Base-by-base conservation (phyloP, 2,797 vertebrate species). In the Peromyscus aztecus region DNA sequence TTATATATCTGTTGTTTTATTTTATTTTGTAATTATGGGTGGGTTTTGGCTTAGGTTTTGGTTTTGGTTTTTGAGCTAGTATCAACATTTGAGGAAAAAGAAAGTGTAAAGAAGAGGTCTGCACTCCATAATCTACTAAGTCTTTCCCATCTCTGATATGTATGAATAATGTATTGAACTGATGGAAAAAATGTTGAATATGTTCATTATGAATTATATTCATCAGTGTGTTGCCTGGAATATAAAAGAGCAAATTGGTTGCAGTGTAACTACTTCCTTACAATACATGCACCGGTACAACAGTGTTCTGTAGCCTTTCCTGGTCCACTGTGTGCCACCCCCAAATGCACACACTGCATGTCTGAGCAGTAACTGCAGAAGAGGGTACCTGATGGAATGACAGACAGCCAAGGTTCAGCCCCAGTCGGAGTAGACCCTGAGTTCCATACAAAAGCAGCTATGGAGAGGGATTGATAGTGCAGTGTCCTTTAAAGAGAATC, bases 201-300 rank as follows among this genome's bases (percentile, higher is more conserved):
- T 93, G 95, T 85, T 94, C 85, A 21, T 97, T 97, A 84, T 84
- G 96, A 96, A 96, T 98, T 97, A 87, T 96, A 89, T 94, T 97
- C 96, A 97, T 93, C 46, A 21, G 92, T 96, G 97, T 97, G 97
- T 95, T 95, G 29, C 90, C 95, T 87, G 67, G 43, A 98, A 98
- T 31, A 94, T 96, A 97, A 98, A 98, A 97, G 97, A 98, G 97
- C 96, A 97, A 97, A 98, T 78, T 97, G 0, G 21, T 98, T 94
- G 94, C 89, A 46, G 46, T 76, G 49, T 91, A 96, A 89, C 97
- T 97, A 94, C 94, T 90, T 97, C 90, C 92, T 97, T 97, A 96
- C 94, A 97, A 94, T 97, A 90, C 96, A 89, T 31, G 89, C 94
- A 6, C 92, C 95, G 91, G 91, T 95, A 94, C 17, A 1, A 93